phyloP scores from a whole-genome alignment of 2,888 invertebrate genomes.

The Limenitis camilla region DNA sequence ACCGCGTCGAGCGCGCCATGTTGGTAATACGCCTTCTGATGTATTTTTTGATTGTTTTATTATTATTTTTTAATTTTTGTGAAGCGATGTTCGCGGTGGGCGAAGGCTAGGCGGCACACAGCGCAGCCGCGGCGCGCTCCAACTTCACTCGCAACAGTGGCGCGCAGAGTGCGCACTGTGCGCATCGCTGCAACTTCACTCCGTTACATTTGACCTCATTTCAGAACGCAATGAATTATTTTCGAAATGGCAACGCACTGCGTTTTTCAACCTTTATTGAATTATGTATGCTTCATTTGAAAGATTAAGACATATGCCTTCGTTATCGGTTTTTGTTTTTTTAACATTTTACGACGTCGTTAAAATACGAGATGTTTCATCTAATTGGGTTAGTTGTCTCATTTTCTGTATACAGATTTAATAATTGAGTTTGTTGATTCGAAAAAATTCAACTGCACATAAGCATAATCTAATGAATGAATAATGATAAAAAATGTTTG shows the following conservation, averaged over 20 bases:
- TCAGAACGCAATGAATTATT: conserved; percentile 57
- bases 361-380: no score
- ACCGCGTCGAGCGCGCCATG: conserved; percentile 20
- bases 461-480: no score
- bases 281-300: background rate
- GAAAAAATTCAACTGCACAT: no score
- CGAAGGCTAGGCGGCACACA: conserved; percentile 29
- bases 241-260: conserved; percentile 62
- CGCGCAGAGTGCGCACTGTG: conserved; percentile 1
- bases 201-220: conserved; percentile 50
- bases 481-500: no score
- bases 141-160: conserved; percentile 19
- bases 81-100: conserved; percentile 26
- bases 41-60: conserved; percentile 25
- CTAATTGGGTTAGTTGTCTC: no score
- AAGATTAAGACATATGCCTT: background rate
- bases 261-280: conserved; percentile 6
- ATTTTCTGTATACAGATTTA: no score
- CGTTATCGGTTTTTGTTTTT: background rate
- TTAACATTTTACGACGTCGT: no score
- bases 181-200: conserved; percentile 35
- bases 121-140: conserved; percentile 28
- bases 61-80: conserved; percentile 23
- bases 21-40: conserved; percentile 23
- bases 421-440: no score